Evolutionary conservation across 2,113 vertebrate genomes (phyloP).

Genomic region (Corvus moneduloides): DNA sequence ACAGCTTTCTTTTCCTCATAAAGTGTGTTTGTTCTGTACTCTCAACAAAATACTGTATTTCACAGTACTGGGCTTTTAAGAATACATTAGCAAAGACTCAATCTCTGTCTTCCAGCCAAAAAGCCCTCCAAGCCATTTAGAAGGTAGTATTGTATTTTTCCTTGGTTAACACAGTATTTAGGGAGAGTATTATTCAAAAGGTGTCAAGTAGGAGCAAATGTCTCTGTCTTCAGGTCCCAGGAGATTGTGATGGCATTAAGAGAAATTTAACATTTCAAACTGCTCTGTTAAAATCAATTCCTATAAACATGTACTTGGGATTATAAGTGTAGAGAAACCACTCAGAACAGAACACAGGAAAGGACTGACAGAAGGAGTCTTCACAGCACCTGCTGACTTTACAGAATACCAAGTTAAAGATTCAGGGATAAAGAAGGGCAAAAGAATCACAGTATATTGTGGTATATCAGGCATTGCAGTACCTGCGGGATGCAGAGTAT

Average conservation of each 20-base stretch:
- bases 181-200: not conserved
- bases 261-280: not conserved
- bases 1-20: not conserved
- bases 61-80: not conserved
- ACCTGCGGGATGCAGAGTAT: not conserved
- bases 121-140: not conserved
- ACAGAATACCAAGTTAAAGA: not conserved
- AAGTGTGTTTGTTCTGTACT: not conserved
- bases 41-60: not conserved
- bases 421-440: not conserved
- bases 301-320: not conserved
- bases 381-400: not conserved
- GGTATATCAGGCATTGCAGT: not conserved
- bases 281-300: not conserved
- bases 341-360: not conserved
- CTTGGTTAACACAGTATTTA: not conserved
- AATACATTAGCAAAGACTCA: not conserved
- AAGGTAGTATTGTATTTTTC: not conserved
- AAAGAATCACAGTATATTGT: not conserved
- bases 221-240: not conserved
- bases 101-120: not conserved
- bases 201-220: not conserved
- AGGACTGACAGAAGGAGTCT: not conserved
- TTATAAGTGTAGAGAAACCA: not conserved
- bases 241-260: not conserved